Conservation (phyloP, 2,888 invertebrate species). For the Odontothrips loti region DNA sequence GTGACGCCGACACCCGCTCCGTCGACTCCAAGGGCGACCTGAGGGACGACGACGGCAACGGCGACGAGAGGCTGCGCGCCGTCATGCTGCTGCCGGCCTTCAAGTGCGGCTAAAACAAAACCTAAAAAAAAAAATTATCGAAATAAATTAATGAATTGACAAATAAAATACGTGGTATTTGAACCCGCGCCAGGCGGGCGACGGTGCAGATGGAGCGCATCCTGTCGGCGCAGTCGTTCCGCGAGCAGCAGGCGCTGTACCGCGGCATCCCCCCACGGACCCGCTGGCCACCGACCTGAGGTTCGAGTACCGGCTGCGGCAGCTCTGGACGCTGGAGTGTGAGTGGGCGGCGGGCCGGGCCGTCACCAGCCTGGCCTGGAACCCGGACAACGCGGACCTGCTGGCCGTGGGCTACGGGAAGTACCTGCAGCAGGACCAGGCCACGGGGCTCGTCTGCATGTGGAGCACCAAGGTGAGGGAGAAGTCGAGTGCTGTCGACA, state of each 20-base stretch:
- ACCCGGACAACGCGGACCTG: conserved; percentile 63
- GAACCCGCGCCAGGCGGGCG: background rate
- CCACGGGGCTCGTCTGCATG: conserved; percentile 62
- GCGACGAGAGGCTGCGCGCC: background rate
- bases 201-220: conserved; percentile 13
- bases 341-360: conserved; percentile 53
- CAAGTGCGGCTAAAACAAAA: background rate
- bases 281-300: conserved; percentile 59
- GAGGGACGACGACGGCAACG: background rate
- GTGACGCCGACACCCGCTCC: conserved; percentile 13
- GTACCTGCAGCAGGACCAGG: conserved; percentile 55
- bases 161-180: too few relatives aligned
- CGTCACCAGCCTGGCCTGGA: conserved; percentile 62
- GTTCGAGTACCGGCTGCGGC: conserved; percentile 61
- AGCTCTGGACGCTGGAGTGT: conserved; percentile 63
- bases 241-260: conserved; percentile 58
- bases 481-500: too few relatives aligned
- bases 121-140: too few relatives aligned
- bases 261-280: conserved; percentile 60
- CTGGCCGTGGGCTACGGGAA: conserved; percentile 73
- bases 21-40: conserved; percentile 2
- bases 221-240: background rate
- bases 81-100: conserved; percentile 9
- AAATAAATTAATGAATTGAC: too few relatives aligned
- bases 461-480: conserved; percentile 60